Evolutionary conservation across 1,140 invertebrate genomes (phyloP).

Genomic region (Drosophila persimilis): DNA sequence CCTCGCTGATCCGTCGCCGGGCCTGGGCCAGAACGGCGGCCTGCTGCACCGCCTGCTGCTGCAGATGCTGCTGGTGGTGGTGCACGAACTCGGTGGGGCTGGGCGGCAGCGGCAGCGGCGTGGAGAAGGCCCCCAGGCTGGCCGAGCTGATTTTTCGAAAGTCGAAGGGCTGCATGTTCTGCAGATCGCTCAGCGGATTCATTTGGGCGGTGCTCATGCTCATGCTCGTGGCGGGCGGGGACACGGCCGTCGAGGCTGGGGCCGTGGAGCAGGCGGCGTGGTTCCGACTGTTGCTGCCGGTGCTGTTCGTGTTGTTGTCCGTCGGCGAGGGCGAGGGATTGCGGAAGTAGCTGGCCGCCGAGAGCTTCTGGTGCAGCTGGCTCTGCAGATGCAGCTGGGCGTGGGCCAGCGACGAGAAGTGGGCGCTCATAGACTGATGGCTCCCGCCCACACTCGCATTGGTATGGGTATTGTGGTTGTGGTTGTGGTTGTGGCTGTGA

Average conservation of each 20-base stretch:
- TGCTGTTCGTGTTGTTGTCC: not conserved
- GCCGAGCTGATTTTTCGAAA: conserved; percentile 90
- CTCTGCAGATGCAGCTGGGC: conserved; percentile 85
- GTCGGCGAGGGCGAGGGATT: conserved; percentile 60
- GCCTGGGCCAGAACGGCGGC: conserved; percentile 60
- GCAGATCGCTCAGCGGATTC: conserved; percentile 93
- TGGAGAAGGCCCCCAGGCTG: conserved; percentile 79
- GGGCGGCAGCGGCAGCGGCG: conserved; percentile 60
- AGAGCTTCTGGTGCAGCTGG: conserved; percentile 84
- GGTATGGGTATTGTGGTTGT: not conserved
- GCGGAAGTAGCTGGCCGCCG: conserved; percentile 83
- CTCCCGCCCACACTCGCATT: not conserved
- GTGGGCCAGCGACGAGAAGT: conserved; percentile 84
- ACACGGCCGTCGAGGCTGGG: conserved; percentile 33
- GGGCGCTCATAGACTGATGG: conserved; percentile 69
- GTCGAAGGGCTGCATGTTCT: conserved; percentile 98
- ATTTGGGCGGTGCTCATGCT: conserved; percentile 79
- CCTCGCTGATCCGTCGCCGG: conserved; percentile 83
- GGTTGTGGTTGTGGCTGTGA: conserved; percentile 8
- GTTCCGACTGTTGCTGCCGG: conserved; percentile 8
- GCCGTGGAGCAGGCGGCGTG: not conserved
- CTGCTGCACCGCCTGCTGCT: conserved; percentile 34
- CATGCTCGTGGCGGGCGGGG: conserved; percentile 83
- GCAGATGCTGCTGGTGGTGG: conserved; percentile 62
- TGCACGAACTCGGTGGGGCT: conserved; percentile 78